These are phyloP conservation scores for Scaptomyza polygonia DNA, from an alignment of 2,888 invertebrate genomes.

Conservation along the genomic window DNA sequence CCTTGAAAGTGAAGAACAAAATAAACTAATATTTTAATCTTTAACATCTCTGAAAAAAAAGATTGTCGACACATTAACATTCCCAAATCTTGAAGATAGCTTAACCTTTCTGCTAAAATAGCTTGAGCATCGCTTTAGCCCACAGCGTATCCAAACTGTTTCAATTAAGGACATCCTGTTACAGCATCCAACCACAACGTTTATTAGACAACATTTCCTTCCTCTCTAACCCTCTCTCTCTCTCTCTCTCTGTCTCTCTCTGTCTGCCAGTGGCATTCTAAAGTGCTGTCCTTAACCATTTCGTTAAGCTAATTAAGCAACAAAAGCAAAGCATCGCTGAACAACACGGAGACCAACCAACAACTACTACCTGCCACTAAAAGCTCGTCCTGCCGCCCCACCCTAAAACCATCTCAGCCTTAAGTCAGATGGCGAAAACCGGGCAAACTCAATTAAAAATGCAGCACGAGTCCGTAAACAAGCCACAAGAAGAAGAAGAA, in stretches of 20 bases:
- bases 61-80: neutral
- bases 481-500: constrained; percentile 55
- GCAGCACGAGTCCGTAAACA: constrained; percentile 54
- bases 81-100: neutral
- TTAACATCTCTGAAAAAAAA: neutral
- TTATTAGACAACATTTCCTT: constrained; percentile 19
- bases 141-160: constrained; percentile 45
- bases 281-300: constrained; percentile 45
- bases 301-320: constrained; percentile 66
- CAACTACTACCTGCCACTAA: constrained; percentile 5
- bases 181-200: constrained; percentile 27
- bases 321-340: constrained; percentile 47
- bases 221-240: neutral
- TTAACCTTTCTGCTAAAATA: neutral
- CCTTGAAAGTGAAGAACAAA: too few species aligned
- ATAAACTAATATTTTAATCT: too few species aligned
- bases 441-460: constrained; percentile 71
- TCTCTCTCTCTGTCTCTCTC: neutral
- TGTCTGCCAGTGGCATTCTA: constrained; percentile 16
- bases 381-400: neutral
- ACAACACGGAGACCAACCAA: constrained; percentile 13
- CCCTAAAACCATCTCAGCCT: constrained; percentile 9
- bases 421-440: constrained; percentile 44
- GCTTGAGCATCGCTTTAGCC: neutral
- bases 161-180: constrained; percentile 61